phyloP scores from a whole-genome alignment of 2,888 invertebrate genomes.

The Ophion ellenae region DNA sequence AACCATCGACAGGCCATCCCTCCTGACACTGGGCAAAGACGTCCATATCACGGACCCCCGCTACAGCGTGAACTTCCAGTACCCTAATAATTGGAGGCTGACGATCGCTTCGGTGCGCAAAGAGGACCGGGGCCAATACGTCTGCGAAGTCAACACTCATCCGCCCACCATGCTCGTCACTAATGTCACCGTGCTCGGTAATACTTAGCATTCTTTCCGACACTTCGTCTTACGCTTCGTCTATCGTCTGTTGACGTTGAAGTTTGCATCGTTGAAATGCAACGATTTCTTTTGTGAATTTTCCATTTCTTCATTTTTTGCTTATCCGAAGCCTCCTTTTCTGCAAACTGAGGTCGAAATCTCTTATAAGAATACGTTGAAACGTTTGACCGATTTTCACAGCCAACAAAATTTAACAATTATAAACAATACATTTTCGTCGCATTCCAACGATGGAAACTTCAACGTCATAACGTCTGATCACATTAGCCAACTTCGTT shows the following conservation, averaged over 20 bases:
- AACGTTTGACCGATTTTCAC: no score
- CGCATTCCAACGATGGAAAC: no score
- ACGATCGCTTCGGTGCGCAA: slow-evolving; percentile 89
- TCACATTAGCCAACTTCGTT: not conserved
- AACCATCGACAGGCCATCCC: slow-evolving; percentile 87
- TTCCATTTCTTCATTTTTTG: not conserved
- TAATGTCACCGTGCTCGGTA: slow-evolving; percentile 91
- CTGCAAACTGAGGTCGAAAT: no score
- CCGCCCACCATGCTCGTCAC: slow-evolving; percentile 91
- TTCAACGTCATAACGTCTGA: not conserved
- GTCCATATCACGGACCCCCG: slow-evolving; percentile 88
- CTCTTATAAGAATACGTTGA: no score
- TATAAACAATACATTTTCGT: no score
- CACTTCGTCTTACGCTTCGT: not conserved
- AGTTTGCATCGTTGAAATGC: not conserved
- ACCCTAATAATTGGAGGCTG: slow-evolving; percentile 89
- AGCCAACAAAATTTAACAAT: no score
- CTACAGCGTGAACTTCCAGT: slow-evolving; percentile 88
- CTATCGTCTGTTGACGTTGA: not conserved
- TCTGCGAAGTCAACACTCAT: slow-evolving; percentile 93
- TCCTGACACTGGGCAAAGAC: slow-evolving; percentile 88
- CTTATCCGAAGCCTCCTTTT: not conserved
- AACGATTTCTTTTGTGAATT: not conserved
- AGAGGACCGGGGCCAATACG: slow-evolving; percentile 90
- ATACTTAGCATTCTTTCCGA: slow-evolving; percentile 76